Base-by-base conservation (phyloP, 2,888 invertebrate species). In the Imbricaverruca yamaguchii region DNA sequence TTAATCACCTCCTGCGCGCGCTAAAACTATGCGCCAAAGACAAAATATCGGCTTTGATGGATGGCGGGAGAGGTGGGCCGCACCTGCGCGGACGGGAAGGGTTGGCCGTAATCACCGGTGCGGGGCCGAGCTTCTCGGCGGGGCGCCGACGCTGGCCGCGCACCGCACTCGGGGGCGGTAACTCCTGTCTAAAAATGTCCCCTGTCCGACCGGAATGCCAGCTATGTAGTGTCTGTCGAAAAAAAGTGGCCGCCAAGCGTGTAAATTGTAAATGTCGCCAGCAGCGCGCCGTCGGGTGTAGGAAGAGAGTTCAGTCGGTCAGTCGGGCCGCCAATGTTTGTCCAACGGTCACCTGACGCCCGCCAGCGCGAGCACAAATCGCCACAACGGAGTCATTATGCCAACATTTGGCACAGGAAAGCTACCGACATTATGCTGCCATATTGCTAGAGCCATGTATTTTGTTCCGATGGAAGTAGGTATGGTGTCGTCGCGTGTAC, bases 1-100 rank as follows among this genome's bases (percentile, higher is more conserved):
- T 74, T 74, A 74, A 74, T 74, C 74, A 74, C 74, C 53, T 53
- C 9, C 74, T 13, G 74, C 53, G 74, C 74, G 74, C 74, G 74
- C 74, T 74, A 74, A 74, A 53, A 74, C 74, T 74, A 74, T 74
- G 74, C 74, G 74, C 74, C 74, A 53, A 53, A 74, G 74, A 74
- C 74, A 74, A 74, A 74, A 74, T 74, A 74, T 74, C 53, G 74
- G 53, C 74, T 18, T 25, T 74, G 74, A 74, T 74, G 74, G 74
- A 74, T 74, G 53, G 74, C 13, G 11, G 53, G 53, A 15, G 13
- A 8, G 18, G 74, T 7, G 7, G 53, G 74, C 74, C 18, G 53
- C 74, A 74, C 74, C 74, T 65, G 74, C 74, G 18, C 74, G 39
- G 74, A 9, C 74, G 12, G 65, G 18, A 74, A 74, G 74, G 74